Evolutionary conservation across 2,797 vertebrate genomes (phyloP), one percentile per base, ranked within the genome.

Genomic region (Lagocephalus sceleratus): DNA sequence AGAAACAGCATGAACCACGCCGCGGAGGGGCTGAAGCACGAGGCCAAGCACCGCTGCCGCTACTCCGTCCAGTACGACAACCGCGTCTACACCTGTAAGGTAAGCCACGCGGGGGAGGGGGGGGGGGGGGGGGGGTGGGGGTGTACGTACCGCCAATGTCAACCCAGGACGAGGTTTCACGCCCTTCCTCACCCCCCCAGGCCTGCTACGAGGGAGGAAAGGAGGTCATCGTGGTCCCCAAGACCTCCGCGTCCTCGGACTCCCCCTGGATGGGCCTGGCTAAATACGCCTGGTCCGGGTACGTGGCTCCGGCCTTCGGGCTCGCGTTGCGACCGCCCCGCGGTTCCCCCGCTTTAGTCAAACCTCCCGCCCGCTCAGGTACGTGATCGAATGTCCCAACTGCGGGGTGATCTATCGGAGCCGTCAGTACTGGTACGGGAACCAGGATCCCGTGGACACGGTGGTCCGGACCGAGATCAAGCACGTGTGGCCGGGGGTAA

Each of bases 241-340:
- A 99, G 91, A 99, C 97, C 15, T 98, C 97, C 20, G 96, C 97
- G 47, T 99, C 97, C 57, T 97, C 94, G 0, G 97, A 99, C 83
- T 99, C 97, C 26, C 97, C 96, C 22, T 99, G 97, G 97, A 76
- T 99, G 82, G 97, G 97, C 46, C 94, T 99, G 22, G 97, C 97
- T 63, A 97, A 96, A 72, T 99, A 98, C 1, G 97, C 97, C 72
- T 99, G 97, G 97, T 99, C 97, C 54, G 97, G 97, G 97, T 99
- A 81, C 95, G 96, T 92, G 35, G 26, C 25, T 25, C 52, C 59
- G 51, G 57, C 38, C 40, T 35, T 3, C 17, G 14, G 29, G 43
- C 29, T 68, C 19, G 26, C 35, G 1, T 35, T 35, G 32, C 10
- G 5, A 35, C 14, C 1, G 10, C 32, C 2, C 32, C 32, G 1